Evolutionary conservation across 1,140 invertebrate species (phyloP), one percentile per base, ranked within the genome.

Genomic region (Callitettix versicolor): DNA sequence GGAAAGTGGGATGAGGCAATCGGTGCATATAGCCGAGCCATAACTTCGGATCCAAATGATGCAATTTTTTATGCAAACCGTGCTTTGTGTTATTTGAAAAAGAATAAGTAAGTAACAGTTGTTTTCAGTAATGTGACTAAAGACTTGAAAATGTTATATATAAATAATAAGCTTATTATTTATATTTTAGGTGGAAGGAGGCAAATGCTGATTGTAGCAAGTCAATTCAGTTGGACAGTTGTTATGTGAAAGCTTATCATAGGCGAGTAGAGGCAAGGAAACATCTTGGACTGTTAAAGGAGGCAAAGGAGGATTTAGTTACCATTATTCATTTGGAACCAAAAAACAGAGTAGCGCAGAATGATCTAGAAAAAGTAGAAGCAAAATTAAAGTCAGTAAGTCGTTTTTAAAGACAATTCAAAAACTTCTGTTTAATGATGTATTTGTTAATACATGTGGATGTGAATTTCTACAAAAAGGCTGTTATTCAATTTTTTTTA

Each of bases 61-160:
- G 79, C 90, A 6, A 75, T 89, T 6, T 86, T 88, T 64, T 90
- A 80, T 66, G 87, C 88, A 7, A 96, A 96, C 71, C 74, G 93
- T 64, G 91, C 88, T 7, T 76, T 95, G 55, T 93, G 91, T 60
- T 81, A 86, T 60, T 71, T 95, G 11, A 94, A 93, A 68, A 77
- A 83, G 62, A 77, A 90, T 59, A 81, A 85, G 88, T 94, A 76
- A 71, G 71, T 70, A 47, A n/a, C n/a, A n/a, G n/a, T n/a, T n/a
- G n/a, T n/a, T n/a, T n/a, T n/a, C n/a, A n/a, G n/a, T n/a, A n/a
- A n/a, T n/a, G n/a, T n/a, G n/a, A n/a, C n/a, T n/a, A n/a, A n/a
- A n/a, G n/a, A n/a, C n/a, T n/a, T n/a, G n/a, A n/a, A n/a, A n/a
- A n/a, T n/a, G n/a, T n/a, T n/a, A n/a, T n/a, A n/a, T n/a, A n/a